Percentiles rank a stretch among this genome's conserved stretches.
Conservation (phyloP, 2,888 invertebrate species). For the Druceiella hillmani region DNA sequence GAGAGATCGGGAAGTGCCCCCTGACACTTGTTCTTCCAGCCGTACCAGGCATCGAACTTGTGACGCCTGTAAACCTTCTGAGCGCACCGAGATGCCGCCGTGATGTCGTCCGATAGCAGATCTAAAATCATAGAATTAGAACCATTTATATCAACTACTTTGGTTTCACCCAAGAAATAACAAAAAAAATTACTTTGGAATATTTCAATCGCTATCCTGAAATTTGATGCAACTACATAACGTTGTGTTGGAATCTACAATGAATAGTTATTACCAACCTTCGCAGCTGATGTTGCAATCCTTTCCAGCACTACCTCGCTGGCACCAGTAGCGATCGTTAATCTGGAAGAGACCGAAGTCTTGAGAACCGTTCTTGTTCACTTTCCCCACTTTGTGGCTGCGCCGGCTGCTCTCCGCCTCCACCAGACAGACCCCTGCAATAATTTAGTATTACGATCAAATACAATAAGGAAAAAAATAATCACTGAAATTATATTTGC, state of each 20-base stretch:
- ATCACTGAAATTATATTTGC: no score
- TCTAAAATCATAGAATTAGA: no score
- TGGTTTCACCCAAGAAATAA: no score
- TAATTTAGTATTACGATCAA: no score
- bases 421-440: slow-evolving; percentile 28
- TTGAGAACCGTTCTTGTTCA: no score
- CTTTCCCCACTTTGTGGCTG: slow-evolving; percentile 21
- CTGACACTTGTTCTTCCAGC: slow-evolving; percentile 24
- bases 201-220: no score
- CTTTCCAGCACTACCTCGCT: slow-evolving; percentile 14
- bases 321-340: slow-evolving; percentile 23
- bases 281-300: slow-evolving; percentile 24
- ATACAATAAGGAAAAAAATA: no score
- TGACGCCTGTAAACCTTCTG: slow-evolving; percentile 21
- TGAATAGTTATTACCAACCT: slow-evolving; percentile 15
- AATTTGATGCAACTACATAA: no score
- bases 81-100: slow-evolving; percentile 22
- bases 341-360: slow-evolving; percentile 28
- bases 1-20: slow-evolving; percentile 18
- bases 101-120: slow-evolving; percentile 20
- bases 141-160: no score
- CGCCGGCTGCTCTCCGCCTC: slow-evolving; percentile 22
- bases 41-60: slow-evolving; percentile 25
- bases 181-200: no score
- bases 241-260: no score